Evolutionary conservation across 2,113 vertebrate species (phyloP), one percentile per base, ranked within the genome.

Genomic region (Trogon melanurus): DNA sequence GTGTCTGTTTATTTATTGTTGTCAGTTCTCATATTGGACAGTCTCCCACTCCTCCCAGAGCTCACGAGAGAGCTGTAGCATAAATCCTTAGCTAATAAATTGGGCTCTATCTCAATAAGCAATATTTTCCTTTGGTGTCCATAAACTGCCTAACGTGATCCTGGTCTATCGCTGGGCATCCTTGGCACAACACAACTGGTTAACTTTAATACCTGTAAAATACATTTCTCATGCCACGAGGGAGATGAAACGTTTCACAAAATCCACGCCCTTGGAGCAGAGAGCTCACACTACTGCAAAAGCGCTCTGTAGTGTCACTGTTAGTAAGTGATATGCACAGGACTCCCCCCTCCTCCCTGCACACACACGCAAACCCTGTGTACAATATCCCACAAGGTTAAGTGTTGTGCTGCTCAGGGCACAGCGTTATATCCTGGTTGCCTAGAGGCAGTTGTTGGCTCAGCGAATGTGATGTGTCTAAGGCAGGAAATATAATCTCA

Each of bases 401-500:
- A 85, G 73, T 30, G 66, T 23, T 70, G 75, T 47, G 79, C 64
- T 79, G 50, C 54, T 90, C 20, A 13, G 76, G 76, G 94, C 78
- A 67, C 64, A 7, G 62, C 1, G 1, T 27, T 74, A 29, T 30
- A 78, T 88, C 62, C 92, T 16, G 23, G 34, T 86, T 91, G 85
- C 93, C 89, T 74, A 26, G 88, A 83, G 83, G 88, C 93, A 57
- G 44, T 45, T 81, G 60, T 26, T 83, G 91, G 56, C 70, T 75
- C 64, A 27, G 41, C 6, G 27, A 75, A 34, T 1, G 17, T 6
- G 75, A 95, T 85, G 32, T 47, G 76, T 38, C 41, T 30, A 0
- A 53, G 41, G 70, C 53, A 93, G 86, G 60, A 81, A 50, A 53
- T 25, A 67, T 5, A 56, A 64, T 78, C 74, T 88, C 58, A 20